These are phyloP conservation scores for Trididemnum clinides DNA, from an alignment of 23 tunicate species.

Conservation along the genomic window DNA sequence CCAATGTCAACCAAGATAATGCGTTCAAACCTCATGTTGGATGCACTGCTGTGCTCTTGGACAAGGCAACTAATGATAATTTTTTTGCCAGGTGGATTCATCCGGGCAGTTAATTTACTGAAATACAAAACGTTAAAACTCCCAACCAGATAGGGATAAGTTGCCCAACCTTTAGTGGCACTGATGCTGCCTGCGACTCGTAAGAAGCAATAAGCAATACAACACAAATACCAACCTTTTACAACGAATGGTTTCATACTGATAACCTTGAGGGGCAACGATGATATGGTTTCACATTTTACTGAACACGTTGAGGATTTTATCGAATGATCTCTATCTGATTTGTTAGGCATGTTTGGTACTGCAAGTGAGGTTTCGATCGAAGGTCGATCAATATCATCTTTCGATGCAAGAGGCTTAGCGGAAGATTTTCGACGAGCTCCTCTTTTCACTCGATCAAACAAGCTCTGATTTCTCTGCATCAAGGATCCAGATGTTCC, in stretches of 20 bases:
- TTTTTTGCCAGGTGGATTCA: too few relatives aligned
- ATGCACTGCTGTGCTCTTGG: too few relatives aligned
- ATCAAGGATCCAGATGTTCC: background rate
- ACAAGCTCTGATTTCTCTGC: background rate
- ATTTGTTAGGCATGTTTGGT: background rate
- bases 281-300: constrained; percentile 14
- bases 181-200: too few relatives aligned
- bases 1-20: too few relatives aligned
- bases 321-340: background rate
- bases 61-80: too few relatives aligned
- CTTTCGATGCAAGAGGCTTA: constrained; percentile 22
- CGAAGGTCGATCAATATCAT: background rate
- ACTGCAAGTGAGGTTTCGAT: background rate
- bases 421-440: constrained; percentile 53
- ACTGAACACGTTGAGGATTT: constrained; percentile 15
- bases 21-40: too few relatives aligned
- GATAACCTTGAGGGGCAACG: constrained; percentile 24
- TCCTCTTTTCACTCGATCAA: constrained; percentile 46
- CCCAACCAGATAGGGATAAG: too few relatives aligned
- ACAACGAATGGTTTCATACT: constrained; percentile 12
- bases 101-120: too few relatives aligned
- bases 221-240: constrained; percentile 15
- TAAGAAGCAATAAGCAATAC: too few relatives aligned
- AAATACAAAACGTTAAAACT: too few relatives aligned
- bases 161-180: too few relatives aligned